These are phyloP conservation scores for Rotaria magnacalcarata DNA, from an alignment of 2,888 invertebrate species.

Conservation along the genomic window DNA sequence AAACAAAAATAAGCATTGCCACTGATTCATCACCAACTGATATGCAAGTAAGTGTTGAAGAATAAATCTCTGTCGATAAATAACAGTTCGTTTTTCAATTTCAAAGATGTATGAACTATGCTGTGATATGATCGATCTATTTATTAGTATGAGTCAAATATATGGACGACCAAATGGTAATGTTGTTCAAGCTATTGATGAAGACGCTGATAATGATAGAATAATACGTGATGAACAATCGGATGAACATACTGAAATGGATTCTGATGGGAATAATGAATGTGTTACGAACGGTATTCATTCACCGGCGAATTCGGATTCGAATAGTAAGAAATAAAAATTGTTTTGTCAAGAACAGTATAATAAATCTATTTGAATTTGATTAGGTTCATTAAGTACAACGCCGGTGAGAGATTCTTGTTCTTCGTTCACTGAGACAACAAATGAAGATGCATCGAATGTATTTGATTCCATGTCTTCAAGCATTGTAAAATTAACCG, in stretches of 20 bases:
- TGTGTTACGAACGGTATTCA: background rate
- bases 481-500: slow-evolving; percentile 88
- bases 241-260: background rate
- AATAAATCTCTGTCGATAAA: too few species aligned
- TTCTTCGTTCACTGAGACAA: background rate
- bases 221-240: background rate
- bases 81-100: slow-evolving; percentile 72
- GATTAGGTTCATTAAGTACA: background rate
- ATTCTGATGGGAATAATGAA: background rate
- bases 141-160: slow-evolving; percentile 95
- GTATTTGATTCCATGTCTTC: slow-evolving; percentile 71
- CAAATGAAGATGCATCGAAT: background rate
- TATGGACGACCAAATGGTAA: slow-evolving; percentile 68
- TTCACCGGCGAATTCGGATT: background rate
- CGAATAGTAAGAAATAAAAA: background rate
- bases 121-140: slow-evolving; percentile 99
- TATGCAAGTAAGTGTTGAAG: slow-evolving; percentile 47
- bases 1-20: slow-evolving; percentile 91
- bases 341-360: background rate
- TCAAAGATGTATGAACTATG: slow-evolving; percentile 99
- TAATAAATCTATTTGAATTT: too few species aligned
- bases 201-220: background rate
- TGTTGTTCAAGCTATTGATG: background rate
- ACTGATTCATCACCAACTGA: slow-evolving; percentile 86
- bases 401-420: background rate